Conservation (phyloP, 1,140 invertebrate species). For the Trissolcus basalis region DNA sequence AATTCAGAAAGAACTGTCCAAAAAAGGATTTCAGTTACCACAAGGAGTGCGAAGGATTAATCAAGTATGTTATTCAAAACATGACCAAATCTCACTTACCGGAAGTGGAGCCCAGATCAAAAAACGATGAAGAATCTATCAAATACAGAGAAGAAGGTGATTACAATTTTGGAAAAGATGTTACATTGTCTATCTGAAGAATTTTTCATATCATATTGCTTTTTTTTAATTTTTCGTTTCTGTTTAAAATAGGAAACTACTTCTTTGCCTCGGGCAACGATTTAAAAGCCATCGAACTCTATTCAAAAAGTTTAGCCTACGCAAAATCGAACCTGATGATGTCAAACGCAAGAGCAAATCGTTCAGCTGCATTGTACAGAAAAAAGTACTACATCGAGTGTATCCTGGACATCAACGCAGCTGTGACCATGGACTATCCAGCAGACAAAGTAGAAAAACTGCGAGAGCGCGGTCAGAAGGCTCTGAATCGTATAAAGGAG, state of each 20-base stretch:
- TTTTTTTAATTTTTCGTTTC: no score
- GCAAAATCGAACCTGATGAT: constrained; percentile 66
- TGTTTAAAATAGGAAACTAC: constrained; percentile 67
- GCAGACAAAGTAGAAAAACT: constrained; percentile 69
- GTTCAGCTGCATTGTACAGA: constrained; percentile 74
- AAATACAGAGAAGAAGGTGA: constrained; percentile 70
- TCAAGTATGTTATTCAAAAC: constrained; percentile 69
- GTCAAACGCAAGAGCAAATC: constrained; percentile 72
- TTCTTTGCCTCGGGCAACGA: constrained; percentile 72
- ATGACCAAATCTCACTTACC: constrained; percentile 70
- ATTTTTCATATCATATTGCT: no score
- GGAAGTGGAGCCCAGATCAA: constrained; percentile 58
- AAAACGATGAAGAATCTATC: constrained; percentile 68
- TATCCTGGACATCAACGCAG: constrained; percentile 72
- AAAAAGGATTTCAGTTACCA: constrained; percentile 70
- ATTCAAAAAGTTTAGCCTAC: constrained; percentile 71
- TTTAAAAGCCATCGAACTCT: constrained; percentile 71
- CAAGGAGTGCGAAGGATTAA: constrained; percentile 69
- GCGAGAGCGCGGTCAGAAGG: constrained; percentile 66
- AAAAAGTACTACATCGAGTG: constrained; percentile 73
- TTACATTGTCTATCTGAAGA: no score
- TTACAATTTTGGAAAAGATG: not conserved
- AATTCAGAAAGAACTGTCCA: constrained; percentile 65
- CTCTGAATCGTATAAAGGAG: constrained; percentile 64
- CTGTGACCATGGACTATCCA: constrained; percentile 70